Conservation (phyloP, 2,113 vertebrate genomes). For the Oxyura jamaicensis region DNA sequence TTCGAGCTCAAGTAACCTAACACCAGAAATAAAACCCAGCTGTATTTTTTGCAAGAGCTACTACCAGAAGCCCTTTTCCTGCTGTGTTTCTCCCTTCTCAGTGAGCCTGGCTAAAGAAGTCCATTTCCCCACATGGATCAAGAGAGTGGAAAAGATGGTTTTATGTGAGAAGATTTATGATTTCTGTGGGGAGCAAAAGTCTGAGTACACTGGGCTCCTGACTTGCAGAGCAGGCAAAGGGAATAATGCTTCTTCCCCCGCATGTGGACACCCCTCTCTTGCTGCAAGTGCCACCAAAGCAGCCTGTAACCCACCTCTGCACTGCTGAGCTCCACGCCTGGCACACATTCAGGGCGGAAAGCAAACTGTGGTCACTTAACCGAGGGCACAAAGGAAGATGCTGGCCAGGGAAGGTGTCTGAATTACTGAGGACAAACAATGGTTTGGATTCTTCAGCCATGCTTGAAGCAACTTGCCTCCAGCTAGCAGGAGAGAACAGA, state of each 20-base stretch:
- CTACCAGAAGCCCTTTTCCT: background rate
- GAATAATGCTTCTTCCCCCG: background rate
- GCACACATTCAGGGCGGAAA: background rate
- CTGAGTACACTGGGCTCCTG: background rate
- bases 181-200: background rate
- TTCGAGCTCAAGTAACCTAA: background rate
- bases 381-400: background rate
- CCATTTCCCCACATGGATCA: background rate
- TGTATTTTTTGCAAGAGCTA: background rate
- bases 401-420: rapidly evolving
- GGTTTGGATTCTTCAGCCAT: no score
- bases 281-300: no score
- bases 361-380: background rate
- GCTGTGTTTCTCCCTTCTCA: background rate
- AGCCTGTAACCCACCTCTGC: no score
- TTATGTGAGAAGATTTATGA: background rate
- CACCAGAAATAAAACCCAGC: background rate
- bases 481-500: background rate
- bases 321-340: no score
- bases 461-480: background rate
- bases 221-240: background rate
- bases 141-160: background rate
- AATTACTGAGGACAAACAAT: background rate
- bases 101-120: background rate
- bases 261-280: no score